Conservation (phyloP, 2,888 invertebrate species). For the Halictus quadricinctus region DNA sequence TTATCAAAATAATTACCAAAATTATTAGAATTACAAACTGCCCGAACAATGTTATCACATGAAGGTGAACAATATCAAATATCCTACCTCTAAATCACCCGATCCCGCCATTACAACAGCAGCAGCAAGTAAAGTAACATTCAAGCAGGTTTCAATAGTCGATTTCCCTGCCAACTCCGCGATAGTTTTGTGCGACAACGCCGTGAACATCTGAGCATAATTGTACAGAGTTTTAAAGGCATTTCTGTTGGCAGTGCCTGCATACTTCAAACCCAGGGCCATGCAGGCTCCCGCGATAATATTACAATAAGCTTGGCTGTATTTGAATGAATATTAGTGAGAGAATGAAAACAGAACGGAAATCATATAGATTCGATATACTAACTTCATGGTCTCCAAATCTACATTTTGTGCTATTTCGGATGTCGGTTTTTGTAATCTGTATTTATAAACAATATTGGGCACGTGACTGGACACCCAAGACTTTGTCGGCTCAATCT, state of each 20-base stretch:
- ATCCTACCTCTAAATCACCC: slow-evolving; percentile 89
- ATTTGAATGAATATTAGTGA: slow-evolving; percentile 60
- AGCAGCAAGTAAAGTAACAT: slow-evolving; percentile 91
- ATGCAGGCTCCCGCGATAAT: slow-evolving; percentile 97
- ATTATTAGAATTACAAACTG: too few species aligned
- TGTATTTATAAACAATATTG: slow-evolving; percentile 88
- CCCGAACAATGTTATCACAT: neutral
- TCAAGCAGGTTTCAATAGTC: slow-evolving; percentile 94
- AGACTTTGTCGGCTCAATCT: slow-evolving; percentile 90
- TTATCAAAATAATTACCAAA: neutral
- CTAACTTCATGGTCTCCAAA: slow-evolving; percentile 96
- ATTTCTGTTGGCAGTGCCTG: slow-evolving; percentile 93
- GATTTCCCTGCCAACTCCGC: slow-evolving; percentile 95
- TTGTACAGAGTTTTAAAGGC: slow-evolving; percentile 91
- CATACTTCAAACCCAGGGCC: slow-evolving; percentile 95
- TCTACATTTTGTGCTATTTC: slow-evolving; percentile 87
- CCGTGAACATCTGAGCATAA: slow-evolving; percentile 88
- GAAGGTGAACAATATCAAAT: neutral
- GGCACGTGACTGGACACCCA: slow-evolving; percentile 95
- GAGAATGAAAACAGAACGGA: slow-evolving; percentile 33
- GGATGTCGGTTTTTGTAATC: slow-evolving; percentile 89
- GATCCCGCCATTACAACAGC: slow-evolving; percentile 98
- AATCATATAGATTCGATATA: slow-evolving; percentile 45
- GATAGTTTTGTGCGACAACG: slow-evolving; percentile 87
- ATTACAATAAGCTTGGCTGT: slow-evolving; percentile 97